phyloP scores from a whole-genome alignment of 2,797 vertebrate species.

The Cheirogaleus major region DNA sequence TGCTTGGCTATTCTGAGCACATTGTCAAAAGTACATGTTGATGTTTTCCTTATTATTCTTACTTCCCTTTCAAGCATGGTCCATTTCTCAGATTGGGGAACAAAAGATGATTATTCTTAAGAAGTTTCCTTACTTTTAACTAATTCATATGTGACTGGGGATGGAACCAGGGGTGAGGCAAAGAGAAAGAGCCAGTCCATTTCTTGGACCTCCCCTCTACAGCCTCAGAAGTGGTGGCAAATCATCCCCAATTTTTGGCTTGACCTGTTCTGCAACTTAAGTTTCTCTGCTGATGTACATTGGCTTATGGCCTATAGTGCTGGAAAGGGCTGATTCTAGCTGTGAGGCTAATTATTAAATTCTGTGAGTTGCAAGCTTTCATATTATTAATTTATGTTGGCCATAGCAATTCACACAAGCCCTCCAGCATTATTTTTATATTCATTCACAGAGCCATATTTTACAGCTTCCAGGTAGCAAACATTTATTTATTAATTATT shows the following conservation, averaged over 20 bases:
- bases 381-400: neutral
- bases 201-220: neutral
- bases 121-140: constrained; percentile 29
- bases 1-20: neutral
- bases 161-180: neutral
- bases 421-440: neutral
- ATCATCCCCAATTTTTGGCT: neutral
- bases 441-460: neutral
- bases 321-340: neutral
- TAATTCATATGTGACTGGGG: neutral
- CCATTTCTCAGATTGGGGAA: constrained; percentile 26
- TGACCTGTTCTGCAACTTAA: neutral
- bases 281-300: neutral
- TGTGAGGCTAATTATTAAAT: neutral
- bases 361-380: neutral
- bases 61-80: neutral
- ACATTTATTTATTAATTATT: neutral
- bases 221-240: neutral
- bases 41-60: neutral
- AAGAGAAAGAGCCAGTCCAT: neutral
- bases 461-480: neutral
- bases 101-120: neutral
- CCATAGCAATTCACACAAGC: neutral
- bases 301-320: neutral
- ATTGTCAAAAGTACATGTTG: neutral